A percentile compares a stretch with the other conserved stretches of the same genome.
These are phyloP conservation scores for Xenopus borealis DNA, from an alignment of 2,113 vertebrate genomes.

Conservation along the genomic window DNA sequence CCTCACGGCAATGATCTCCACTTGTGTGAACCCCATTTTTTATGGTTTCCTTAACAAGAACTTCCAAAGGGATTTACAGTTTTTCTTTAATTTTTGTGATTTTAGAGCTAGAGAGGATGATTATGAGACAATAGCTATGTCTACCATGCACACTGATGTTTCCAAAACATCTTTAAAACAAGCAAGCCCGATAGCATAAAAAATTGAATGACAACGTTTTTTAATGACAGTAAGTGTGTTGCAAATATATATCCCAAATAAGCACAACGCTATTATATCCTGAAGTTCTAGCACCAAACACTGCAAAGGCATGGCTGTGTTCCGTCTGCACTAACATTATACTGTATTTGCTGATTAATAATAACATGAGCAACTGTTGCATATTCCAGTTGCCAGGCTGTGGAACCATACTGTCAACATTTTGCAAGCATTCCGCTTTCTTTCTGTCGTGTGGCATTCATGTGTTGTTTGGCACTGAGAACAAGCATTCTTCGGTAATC, in stretches of 20 bases:
- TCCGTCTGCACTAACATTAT: too few species aligned
- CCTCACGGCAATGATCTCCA: slow-evolving; percentile 83
- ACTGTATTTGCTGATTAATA: background rate
- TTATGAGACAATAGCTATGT: slow-evolving; percentile 85
- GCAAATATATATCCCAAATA: slow-evolving; percentile 43
- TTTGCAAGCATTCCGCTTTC: background rate
- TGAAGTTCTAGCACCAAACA: slow-evolving; percentile 19
- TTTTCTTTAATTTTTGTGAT: slow-evolving; percentile 79
- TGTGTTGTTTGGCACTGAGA: slow-evolving; percentile 23
- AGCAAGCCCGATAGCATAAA: slow-evolving; percentile 66
- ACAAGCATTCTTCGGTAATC: slow-evolving; percentile 11
- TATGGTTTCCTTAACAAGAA: slow-evolving; percentile 88
- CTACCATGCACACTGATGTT: slow-evolving; percentile 82
- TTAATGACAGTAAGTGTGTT: slow-evolving; percentile 37
- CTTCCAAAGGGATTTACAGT: slow-evolving; percentile 81
- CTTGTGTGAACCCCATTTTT: slow-evolving; percentile 84
- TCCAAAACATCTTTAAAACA: slow-evolving; percentile 81
- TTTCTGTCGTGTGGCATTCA: background rate
- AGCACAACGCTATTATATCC: slow-evolving; percentile 51
- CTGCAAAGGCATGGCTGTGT: slow-evolving; percentile 13
- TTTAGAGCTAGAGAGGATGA: slow-evolving; percentile 75
- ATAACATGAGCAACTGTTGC: background rate
- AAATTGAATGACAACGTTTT: slow-evolving; percentile 60
- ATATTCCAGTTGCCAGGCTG: slow-evolving; percentile 35
- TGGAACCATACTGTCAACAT: slow-evolving; percentile 2